A percentile compares a stretch with the other conserved stretches of the same genome.
Conservation (phyloP, 2,888 invertebrate species). For the Pyrgus malvae region DNA sequence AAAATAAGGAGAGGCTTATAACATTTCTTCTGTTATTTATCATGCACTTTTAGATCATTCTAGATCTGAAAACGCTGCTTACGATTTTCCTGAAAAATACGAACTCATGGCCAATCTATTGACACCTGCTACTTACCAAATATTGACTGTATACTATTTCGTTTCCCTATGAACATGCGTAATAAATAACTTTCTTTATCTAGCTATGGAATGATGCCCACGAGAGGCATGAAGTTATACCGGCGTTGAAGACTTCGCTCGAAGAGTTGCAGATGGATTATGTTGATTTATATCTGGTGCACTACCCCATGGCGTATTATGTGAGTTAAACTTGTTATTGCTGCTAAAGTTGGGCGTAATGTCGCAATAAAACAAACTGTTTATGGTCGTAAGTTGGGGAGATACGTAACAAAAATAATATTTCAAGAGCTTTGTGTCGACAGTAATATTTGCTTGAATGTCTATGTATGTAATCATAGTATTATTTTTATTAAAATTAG, state of each 20-base stretch:
- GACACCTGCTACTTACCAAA: not conserved
- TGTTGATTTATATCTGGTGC: constrained; percentile 90
- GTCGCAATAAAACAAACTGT: not conserved
- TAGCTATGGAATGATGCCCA: constrained; percentile 81
- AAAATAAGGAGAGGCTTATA: too few relatives aligned
- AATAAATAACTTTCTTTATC: constrained; percentile 37
- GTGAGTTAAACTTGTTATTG: constrained; percentile 26
- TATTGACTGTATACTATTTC: constrained; percentile 9
- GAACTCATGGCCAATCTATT: not conserved
- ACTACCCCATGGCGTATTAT: constrained; percentile 86
- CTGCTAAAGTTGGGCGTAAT: not conserved
- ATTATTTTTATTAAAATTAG: too few relatives aligned
- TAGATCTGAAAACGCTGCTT: too few relatives aligned
- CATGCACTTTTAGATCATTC: too few relatives aligned
- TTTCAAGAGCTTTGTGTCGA: too few relatives aligned
- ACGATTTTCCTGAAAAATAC: not conserved
- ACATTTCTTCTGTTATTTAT: too few relatives aligned
- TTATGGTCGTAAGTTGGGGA: not conserved
- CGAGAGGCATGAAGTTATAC: constrained; percentile 84
- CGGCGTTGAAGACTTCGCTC: constrained; percentile 84
- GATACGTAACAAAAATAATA: not conserved
- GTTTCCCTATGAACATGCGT: not conserved
- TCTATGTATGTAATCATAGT: too few relatives aligned
- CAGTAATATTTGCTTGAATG: too few relatives aligned
- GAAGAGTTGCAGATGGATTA: constrained; percentile 85